A percentile compares a stretch with the other conserved stretches of the same genome.
Evolutionary conservation across 2,113 vertebrate species (phyloP).

Genomic region (Vombatus ursinus): DNA sequence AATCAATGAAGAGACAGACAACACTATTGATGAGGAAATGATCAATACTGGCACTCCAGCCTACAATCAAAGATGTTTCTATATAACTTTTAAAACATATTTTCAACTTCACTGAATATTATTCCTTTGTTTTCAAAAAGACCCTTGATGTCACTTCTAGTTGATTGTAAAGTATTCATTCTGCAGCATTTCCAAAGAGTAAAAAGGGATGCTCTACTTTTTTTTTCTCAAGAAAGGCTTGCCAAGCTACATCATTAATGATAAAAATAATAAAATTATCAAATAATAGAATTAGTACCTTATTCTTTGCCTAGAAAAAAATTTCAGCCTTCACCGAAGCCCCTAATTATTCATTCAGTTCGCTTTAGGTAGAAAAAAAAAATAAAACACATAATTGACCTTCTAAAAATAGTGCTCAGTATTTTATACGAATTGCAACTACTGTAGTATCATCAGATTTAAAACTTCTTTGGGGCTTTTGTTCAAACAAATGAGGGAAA

Average conservation of each 20-base stretch:
- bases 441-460: slow-evolving; percentile 40
- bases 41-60: slow-evolving; percentile 83
- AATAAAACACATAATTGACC: slow-evolving; percentile 39
- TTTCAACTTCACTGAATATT: slow-evolving; percentile 69
- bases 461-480: slow-evolving; percentile 54
- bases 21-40: slow-evolving; percentile 82
- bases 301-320: slow-evolving; percentile 66
- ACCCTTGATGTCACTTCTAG: slow-evolving; percentile 48
- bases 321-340: slow-evolving; percentile 63
- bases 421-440: slow-evolving; percentile 60
- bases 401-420: slow-evolving; percentile 55
- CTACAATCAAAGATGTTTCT: slow-evolving; percentile 75
- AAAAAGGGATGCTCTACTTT: slow-evolving; percentile 55
- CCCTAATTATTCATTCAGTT: slow-evolving; percentile 76
- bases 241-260: slow-evolving; percentile 71
- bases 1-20: slow-evolving; percentile 84
- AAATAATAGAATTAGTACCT: slow-evolving; percentile 69
- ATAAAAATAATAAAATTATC: slow-evolving; percentile 68
- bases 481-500: slow-evolving; percentile 59
- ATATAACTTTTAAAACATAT: slow-evolving; percentile 79
- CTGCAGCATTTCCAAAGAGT: slow-evolving; percentile 54
- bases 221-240: slow-evolving; percentile 73
- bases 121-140: slow-evolving; percentile 62
- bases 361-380: slow-evolving; percentile 57
- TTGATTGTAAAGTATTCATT: slow-evolving; percentile 65